Evolutionary conservation across 2,113 vertebrate species (phyloP), one percentile per base, ranked within the genome.

Genomic region (Microtus richardsoni): DNA sequence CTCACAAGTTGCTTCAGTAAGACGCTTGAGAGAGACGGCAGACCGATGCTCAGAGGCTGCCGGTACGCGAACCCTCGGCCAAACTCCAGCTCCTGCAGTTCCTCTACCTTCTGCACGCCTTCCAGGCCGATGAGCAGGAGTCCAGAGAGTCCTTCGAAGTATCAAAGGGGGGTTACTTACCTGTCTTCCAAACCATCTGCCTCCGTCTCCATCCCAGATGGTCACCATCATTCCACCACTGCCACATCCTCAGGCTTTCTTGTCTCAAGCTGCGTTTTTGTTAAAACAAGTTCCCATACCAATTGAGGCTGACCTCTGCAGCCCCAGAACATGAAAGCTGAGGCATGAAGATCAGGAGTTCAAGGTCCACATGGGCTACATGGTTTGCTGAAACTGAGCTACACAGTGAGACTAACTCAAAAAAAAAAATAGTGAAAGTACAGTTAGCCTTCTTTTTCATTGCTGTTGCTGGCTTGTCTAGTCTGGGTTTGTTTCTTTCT

Each of bases 51-150:
- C 91, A 99, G 97, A 71, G 98, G 99, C 52, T 98, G 95, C 0
- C 96, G 98, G 97, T 99, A 99, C 4, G 92, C 96, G 83, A 99
- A 99, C 1, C 99, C 99, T 97, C 99, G 98, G 33, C 99, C 99
- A 91, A 99, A 99, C 95, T 99, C 99, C 74, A 99, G 92, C 97
- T 98, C 98, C 97, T 98, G 99, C 88, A 99, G 98, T 75, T 99
- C 98, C 66, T 96, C 92, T 71, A 98, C 68, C 64, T 98, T 97
- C 21, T 93, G 97, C 2, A 83, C 97, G 33, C 98, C 98, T 86
- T 99, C 99, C 97, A 99, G 94, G 14, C 98, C 99, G 95, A 99
- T 96, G 0, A 98, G 26, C 1, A 99, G 97, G 89, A 99, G 97
- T 22, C 98, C 99, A 93, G 98, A 98, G 91, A 99, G 74, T 4